Base-by-base conservation (phyloP, 2,797 vertebrate genomes). In the Garrulus glandarius region DNA sequence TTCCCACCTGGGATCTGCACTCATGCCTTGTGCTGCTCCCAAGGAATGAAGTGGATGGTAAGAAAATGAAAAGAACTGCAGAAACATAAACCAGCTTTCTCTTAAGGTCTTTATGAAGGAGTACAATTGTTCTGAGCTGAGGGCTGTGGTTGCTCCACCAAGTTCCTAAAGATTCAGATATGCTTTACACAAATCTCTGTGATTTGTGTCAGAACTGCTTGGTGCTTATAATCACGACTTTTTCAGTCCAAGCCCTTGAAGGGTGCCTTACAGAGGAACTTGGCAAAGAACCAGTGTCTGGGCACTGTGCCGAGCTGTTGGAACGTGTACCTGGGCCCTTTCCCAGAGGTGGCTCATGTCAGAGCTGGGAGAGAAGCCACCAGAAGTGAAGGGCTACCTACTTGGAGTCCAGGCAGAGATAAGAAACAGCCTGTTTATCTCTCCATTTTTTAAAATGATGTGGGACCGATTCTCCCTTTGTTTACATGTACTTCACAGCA, bases 171-270 rank as follows among this genome's bases (percentile, higher is more conserved):
- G 70, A 79, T 76, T 67, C 80, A 70, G n/a, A 70, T 41, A 37
- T 18, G 32, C 36, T 81, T 92, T 67, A 47, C 55, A 41, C 78
- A 87, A 92, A 93, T 57, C 41, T 53, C 20, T 14, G 1, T 57
- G 56, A 59, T 63, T 83, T 93, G 63, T 84, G 21, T 79, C 70
- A 90, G 93, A 88, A 79, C 43, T 70, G 14, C 21, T 81, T 74
- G 72, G 44, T 91, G 67, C 36, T 92, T 91, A 39, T 76, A 81
- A 87, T 81, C 36, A 52, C 0, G 4, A 37, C 26, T 89, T 9
- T 85, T 81, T 60, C 80, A 81, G 80, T 32, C 41, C 29, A 77
- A 95, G 74, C 84, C 77, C 87, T 93, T 83, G 77, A 92, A 84
- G 53, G 24, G 43, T 90, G 60, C n/a, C 56, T 84, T 87, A 59